These are phyloP conservation scores for Hylomyscus alleni DNA, from an alignment of 2,797 vertebrate genomes.

Conservation along the genomic window DNA sequence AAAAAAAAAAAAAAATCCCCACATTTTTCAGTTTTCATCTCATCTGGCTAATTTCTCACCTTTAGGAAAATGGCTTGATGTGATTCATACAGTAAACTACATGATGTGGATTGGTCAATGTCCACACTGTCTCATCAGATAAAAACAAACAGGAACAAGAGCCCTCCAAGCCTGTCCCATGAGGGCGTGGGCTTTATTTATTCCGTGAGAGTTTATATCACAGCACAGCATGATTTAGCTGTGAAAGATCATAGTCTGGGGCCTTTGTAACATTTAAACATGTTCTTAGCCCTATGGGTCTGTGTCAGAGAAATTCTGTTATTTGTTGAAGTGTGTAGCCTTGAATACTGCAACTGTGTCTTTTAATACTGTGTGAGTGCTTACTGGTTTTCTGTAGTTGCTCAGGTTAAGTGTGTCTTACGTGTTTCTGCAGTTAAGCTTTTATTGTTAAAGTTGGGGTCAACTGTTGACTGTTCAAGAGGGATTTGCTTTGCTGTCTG, in stretches of 20 bases:
- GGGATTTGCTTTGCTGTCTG: not conserved
- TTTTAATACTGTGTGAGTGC: slow-evolving; percentile 50
- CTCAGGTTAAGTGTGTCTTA: not conserved
- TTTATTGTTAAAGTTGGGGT: slow-evolving; percentile 17
- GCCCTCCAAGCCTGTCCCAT: not conserved
- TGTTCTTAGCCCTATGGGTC: not conserved
- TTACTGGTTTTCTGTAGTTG: slow-evolving; percentile 25
- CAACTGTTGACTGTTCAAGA: slow-evolving; percentile 11
- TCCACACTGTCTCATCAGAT: not conserved
- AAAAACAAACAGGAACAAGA: not conserved
- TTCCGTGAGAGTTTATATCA: slow-evolving; percentile 15
- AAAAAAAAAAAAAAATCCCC: not conserved
- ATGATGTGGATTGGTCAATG: not conserved
- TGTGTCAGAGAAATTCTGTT: slow-evolving; percentile 46
- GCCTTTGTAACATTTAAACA: slow-evolving; percentile 43
- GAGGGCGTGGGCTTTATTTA: slow-evolving; percentile 47
- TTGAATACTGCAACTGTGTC: not conserved
- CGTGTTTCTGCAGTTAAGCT: not conserved
- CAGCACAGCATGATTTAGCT: slow-evolving; percentile 40
- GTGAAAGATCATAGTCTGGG: not conserved
- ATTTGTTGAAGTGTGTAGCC: slow-evolving; percentile 13
- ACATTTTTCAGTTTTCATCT: slow-evolving; percentile 14
- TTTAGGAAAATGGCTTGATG: not conserved
- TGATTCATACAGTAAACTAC: slow-evolving; percentile 52
- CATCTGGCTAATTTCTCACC: not conserved